Conservation (phyloP, 2,888 invertebrate species). For the Diaphora mendica region DNA sequence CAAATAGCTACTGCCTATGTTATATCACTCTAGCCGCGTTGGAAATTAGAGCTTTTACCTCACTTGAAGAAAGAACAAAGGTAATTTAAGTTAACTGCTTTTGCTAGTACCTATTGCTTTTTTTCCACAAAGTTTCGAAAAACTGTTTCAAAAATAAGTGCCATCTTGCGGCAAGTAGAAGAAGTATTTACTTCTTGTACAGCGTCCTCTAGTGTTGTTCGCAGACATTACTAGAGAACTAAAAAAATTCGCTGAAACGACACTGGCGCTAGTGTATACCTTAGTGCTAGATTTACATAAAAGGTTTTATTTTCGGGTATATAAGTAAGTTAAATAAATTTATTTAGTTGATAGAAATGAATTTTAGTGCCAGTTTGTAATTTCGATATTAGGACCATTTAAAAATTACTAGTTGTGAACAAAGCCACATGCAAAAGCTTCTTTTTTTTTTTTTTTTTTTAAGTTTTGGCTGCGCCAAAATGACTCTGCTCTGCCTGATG, state of each 20-base stretch:
- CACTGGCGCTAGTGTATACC: constrained; percentile 33
- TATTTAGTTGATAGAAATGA: not conserved
- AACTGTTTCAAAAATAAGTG: constrained; percentile 17
- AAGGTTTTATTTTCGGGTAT: not conserved
- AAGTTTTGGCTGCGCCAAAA: too few species aligned
- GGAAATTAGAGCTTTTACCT: constrained; percentile 17
- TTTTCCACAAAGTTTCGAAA: not conserved
- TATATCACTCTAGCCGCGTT: constrained; percentile 33
- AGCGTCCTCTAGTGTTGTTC: constrained; percentile 62
- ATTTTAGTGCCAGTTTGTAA: not conserved
- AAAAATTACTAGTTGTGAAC: not conserved
- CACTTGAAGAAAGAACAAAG: constrained; percentile 1
- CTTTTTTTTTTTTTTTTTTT: too few species aligned
- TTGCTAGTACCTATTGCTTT: not conserved
- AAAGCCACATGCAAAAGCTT: too few species aligned
- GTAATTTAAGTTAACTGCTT: not conserved
- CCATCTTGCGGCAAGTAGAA: constrained; percentile 68
- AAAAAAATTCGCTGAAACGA: constrained; percentile 17
- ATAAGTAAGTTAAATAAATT: not conserved
- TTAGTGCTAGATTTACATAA: not conserved
- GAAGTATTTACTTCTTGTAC: constrained; percentile 29
- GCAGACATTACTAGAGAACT: constrained; percentile 14
- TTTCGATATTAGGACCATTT: not conserved
- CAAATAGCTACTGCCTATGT: constrained; percentile 52
- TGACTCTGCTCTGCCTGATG: too few species aligned